These are phyloP conservation scores for Myrmecobius fasciatus DNA, from an alignment of 2,113 vertebrate genomes.

Conservation along the genomic window DNA sequence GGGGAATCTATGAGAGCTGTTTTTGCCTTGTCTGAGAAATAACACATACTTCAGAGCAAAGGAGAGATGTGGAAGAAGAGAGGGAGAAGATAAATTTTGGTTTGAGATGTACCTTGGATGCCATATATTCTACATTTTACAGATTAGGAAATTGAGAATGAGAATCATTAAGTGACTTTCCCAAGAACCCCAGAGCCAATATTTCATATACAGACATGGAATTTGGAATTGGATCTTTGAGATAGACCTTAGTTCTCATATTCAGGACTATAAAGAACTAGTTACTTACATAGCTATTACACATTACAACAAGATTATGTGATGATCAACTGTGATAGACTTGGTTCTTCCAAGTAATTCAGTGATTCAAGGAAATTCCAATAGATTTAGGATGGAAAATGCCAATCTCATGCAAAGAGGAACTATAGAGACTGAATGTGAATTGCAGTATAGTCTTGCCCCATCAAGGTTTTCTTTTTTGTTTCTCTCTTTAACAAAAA, in stretches of 20 bases:
- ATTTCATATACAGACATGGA: neutral
- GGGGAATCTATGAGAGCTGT: neutral
- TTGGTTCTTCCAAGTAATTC: no score
- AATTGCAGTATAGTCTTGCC: no score
- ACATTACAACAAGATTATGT: no score
- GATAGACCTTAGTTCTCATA: neutral
- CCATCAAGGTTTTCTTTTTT: no score
- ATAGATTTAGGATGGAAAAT: no score
- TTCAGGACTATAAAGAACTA: neutral
- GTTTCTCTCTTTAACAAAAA: no score
- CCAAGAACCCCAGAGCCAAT: neutral
- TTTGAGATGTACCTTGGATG: neutral
- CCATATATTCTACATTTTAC: neutral
- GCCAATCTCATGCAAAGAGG: no score
- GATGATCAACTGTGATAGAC: no score
- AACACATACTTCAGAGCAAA: neutral
- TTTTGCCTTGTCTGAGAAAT: neutral
- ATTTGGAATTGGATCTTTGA: neutral
- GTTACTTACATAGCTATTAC: no score
- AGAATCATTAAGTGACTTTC: neutral
- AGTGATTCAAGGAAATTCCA: no score
- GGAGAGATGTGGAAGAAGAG: neutral
- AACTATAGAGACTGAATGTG: no score
- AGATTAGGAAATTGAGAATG: neutral
- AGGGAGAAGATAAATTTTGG: neutral